Evolutionary conservation across 2,888 invertebrate genomes (phyloP), one percentile per base, ranked within the genome.

Genomic region (Apoda limacodes): DNA sequence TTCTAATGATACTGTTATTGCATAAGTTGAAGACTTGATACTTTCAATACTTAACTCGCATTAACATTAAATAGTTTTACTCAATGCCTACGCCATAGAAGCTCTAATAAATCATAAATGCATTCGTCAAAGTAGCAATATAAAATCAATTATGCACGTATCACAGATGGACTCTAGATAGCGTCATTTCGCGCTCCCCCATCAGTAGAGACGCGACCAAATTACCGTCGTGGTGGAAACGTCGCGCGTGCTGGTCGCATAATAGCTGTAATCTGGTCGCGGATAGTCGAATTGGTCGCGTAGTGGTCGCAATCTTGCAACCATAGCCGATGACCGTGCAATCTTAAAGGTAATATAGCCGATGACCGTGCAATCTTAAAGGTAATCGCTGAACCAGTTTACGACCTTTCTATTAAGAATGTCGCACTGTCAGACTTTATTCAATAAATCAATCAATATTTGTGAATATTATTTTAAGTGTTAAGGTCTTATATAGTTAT

Each of bases 231-330:
- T 37, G 34, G 30, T 44, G 49, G 51, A 48, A 51, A 51, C 49
- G 39, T 42, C 40, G 35, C 67, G 67, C 67, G 65, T 65, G 67
- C 65, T 52, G 41, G 41, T 38, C 48, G 60, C 62, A 64, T 67
- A 53, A 55, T 45, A 5, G n/a, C 44, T 42, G 52, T 55, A 59
- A 65, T 65, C 59, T 50, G 43, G 37, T 39, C 45, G 53, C 55
- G 52, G 57, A 56, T 59, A 59, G 59, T 50, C 50, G 50, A 52
- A 50, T 49, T n/a, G n/a, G n/a, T n/a, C n/a, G n/a, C n/a, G n/a
- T n/a, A n/a, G n/a, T n/a, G n/a, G n/a, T 37, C 42, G 32, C 29
- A 9, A 22, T 22, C 10, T 22, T 9, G n/a, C 6, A 10, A 13
- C 6, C n/a, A 22, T 13, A 20, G 22, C n/a, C n/a, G n/a, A n/a